Percentiles rank a stretch among this genome's conserved stretches.
Conservation (phyloP, 1,140 invertebrate species). For the Adoxophyes honmai region DNA sequence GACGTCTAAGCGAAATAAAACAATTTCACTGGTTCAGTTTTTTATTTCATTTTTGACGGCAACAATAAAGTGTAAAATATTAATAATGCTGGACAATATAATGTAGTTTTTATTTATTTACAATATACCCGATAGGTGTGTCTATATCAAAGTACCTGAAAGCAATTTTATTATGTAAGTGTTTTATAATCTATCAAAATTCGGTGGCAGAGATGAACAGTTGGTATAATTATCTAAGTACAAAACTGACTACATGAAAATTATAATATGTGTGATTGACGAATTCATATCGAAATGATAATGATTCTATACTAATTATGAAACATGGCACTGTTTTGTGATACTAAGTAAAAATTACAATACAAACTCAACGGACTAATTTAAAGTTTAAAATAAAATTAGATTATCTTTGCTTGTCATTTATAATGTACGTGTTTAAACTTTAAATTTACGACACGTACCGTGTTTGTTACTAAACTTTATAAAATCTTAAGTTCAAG, state of each 20-base stretch:
- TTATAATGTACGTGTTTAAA: neutral
- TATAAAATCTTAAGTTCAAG: conserved; percentile 6
- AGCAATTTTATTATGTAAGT: too few species aligned
- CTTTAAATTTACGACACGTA: neutral
- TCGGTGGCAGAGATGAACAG: conserved; percentile 10
- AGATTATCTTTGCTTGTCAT: neutral
- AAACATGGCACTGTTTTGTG: conserved; percentile 55
- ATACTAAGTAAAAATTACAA: conserved; percentile 28
- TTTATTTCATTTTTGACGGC: conserved; percentile 15
- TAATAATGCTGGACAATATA: conserved; percentile 13
- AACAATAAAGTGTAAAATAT: conserved; percentile 11
- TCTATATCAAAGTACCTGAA: neutral
- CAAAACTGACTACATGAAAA: conserved; percentile 14
- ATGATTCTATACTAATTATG: conserved; percentile 8
- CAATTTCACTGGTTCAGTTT: conserved; percentile 7
- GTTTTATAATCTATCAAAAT: conserved; percentile 5
- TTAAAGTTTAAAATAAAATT: conserved; percentile 3
- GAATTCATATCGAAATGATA: conserved; percentile 9
- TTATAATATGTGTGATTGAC: neutral
- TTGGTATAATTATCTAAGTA: conserved; percentile 10
- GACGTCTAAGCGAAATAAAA: conserved; percentile 19
- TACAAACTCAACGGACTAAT: neutral
- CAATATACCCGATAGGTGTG: conserved; percentile 5
- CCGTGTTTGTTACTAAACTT: neutral
- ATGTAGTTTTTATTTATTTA: conserved; percentile 2